Conservation (phyloP, 2,113 vertebrate species). For the Cygnus atratus region DNA sequence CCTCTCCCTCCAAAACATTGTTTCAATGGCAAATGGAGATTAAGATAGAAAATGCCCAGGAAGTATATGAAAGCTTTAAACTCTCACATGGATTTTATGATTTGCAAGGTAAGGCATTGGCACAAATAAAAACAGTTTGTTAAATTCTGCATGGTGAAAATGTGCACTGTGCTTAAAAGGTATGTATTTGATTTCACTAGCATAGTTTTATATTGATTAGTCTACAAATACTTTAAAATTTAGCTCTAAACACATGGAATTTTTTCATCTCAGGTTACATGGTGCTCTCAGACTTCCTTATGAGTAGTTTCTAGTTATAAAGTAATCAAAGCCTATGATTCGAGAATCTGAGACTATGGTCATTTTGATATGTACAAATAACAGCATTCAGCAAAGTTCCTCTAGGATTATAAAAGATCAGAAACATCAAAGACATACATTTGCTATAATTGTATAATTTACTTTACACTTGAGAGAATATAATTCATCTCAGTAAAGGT, state of each 20-base stretch:
- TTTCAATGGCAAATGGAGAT: neutral
- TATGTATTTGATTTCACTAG: neutral
- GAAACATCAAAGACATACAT: fast-evolving
- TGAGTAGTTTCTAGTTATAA: neutral
- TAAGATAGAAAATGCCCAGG: neutral
- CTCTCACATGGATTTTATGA: neutral
- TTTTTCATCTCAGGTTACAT: neutral
- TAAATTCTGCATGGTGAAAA: neutral
- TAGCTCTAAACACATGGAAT: neutral
- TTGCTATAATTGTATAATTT: neutral
- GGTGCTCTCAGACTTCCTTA: neutral
- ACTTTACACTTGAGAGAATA: neutral
- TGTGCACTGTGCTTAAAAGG: neutral
- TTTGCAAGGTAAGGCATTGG: neutral
- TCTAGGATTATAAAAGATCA: neutral
- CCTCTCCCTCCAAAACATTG: neutral
- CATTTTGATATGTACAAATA: fast-evolving
- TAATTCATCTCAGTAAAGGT: neutral
- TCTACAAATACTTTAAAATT: neutral
- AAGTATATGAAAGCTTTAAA: neutral
- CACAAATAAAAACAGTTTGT: neutral
- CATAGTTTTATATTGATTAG: neutral
- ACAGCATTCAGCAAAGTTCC: neutral
- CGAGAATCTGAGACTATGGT: neutral
- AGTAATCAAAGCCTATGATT: neutral